Evolutionary conservation across 2,888 invertebrate genomes (phyloP), one percentile per base, ranked within the genome.

Genomic region (Oeneis ivallda): DNA sequence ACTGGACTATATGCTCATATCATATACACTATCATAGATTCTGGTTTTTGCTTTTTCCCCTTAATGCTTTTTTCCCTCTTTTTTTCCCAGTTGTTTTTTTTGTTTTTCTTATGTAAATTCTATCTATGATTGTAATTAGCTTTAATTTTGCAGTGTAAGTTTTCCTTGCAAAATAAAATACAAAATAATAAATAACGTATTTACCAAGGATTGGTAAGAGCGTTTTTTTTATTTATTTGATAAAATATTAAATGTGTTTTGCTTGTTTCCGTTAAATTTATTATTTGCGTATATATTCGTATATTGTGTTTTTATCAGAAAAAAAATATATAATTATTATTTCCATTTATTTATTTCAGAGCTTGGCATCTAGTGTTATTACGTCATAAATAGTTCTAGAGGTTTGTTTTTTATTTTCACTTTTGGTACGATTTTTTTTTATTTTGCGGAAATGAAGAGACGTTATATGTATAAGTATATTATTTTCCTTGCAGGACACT

Each of bases 331-430:
- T 68, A 68, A 68, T 65, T 57, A 62, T 64, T 72, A 71, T 71
- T 49, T 53, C 9, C 41, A 52, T 52, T 62, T 75, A 81, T 84
- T 83, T 74, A 77, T 90, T 89, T 79, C 91, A 92, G 91, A 90
- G 78, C 74, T 74, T 85, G 79, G 79, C 86, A 76, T 80, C 86
- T 82, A 90, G 88, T 80, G 87, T 89, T 76, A 81, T 81, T 73
- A 82, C 86, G 72, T 85, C 86, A 39, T 86, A 83, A 75, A 70
- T 76, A 70, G 75, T 75, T 76, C 74, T 81, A 79, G 74, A 86
- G 86, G 85, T 87, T 86, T 79, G 85, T 87, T 80, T 81, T 75
- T 65, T 61, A 75, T 67, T 65, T 72, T 72, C 74, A 37, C 9
- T 37, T 75, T 57, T 65, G 52, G 63, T 68, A 37, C 19, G 32